These are phyloP conservation scores for Maconellicoccus hirsutus DNA, from an alignment of 1,140 invertebrate species.

Conservation along the genomic window DNA sequence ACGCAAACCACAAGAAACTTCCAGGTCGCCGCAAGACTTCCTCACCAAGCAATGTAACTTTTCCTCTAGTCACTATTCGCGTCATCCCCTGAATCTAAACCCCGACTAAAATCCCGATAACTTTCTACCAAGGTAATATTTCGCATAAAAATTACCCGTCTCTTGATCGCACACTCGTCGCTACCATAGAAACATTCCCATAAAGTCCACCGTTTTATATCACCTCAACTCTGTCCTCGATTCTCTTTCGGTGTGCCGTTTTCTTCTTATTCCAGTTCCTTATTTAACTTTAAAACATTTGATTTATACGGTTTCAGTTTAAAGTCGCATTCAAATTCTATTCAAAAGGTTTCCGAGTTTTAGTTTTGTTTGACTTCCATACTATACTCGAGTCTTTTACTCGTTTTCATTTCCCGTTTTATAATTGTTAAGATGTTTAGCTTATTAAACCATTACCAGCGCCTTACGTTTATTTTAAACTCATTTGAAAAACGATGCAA, in stretches of 20 bases:
- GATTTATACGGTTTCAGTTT: slow-evolving; percentile 17
- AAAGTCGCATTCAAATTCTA: slow-evolving; percentile 15
- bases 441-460: slow-evolving; percentile 21
- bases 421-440: slow-evolving; percentile 22
- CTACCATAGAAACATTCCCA: too few species aligned
- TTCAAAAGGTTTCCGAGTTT: slow-evolving; percentile 20
- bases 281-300: slow-evolving; percentile 21
- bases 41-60: background rate
- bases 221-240: slow-evolving; percentile 10
- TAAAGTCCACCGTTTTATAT: background rate
- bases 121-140: too few species aligned
- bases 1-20: slow-evolving; percentile 15
- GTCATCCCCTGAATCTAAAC: too few species aligned
- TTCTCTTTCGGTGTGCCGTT: background rate
- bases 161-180: background rate
- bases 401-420: background rate
- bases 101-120: too few species aligned
- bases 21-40: slow-evolving; percentile 18
- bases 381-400: background rate
- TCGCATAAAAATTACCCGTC: too few species aligned
- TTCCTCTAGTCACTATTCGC: background rate
- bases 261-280: background rate
- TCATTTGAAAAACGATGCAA: slow-evolving; percentile 15
- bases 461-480: slow-evolving; percentile 18
- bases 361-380: slow-evolving; percentile 19